Evolutionary conservation across 1,140 invertebrate genomes (phyloP).

Genomic region (Ips typographus): DNA sequence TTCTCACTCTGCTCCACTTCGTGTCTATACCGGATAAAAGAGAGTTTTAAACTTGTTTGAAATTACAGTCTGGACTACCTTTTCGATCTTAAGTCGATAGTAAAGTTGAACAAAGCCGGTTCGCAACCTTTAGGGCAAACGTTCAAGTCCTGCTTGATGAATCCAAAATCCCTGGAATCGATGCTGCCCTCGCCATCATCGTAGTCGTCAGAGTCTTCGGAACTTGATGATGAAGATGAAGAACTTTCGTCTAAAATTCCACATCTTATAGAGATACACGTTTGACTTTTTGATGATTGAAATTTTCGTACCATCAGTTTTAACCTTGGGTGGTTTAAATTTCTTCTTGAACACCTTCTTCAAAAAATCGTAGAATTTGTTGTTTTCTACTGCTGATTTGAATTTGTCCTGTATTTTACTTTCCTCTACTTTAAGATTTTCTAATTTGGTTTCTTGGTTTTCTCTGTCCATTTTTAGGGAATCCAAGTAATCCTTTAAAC

Average conservation of each 20-base stretch:
- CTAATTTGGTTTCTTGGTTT: conserved; percentile 34
- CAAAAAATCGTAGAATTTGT: conserved; percentile 74
- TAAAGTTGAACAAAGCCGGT: conserved; percentile 63
- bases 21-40: conserved; percentile 46
- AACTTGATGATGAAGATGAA: conserved; percentile 47
- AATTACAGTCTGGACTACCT: conserved; percentile 44
- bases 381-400: conserved; percentile 62
- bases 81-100: conserved; percentile 62
- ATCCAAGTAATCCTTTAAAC: conserved; percentile 23
- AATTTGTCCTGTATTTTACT: conserved; percentile 50
- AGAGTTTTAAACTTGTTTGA: no score
- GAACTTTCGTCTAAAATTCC: conserved; percentile 27
- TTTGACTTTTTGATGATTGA: not conserved
- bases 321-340: conserved; percentile 60
- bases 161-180: conserved; percentile 62
- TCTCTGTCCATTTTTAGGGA: conserved; percentile 25
- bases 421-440: conserved; percentile 40
- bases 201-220: conserved; percentile 58
- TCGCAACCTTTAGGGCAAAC: conserved; percentile 76
- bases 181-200: conserved; percentile 61
- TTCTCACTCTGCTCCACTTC: conserved; percentile 52
- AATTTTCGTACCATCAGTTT: conserved; percentile 44
- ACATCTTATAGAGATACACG: not conserved
- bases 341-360: conserved; percentile 77
- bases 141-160: conserved; percentile 69